Conservation (phyloP, 2,113 vertebrate genomes). For the Lasiurus borealis region DNA sequence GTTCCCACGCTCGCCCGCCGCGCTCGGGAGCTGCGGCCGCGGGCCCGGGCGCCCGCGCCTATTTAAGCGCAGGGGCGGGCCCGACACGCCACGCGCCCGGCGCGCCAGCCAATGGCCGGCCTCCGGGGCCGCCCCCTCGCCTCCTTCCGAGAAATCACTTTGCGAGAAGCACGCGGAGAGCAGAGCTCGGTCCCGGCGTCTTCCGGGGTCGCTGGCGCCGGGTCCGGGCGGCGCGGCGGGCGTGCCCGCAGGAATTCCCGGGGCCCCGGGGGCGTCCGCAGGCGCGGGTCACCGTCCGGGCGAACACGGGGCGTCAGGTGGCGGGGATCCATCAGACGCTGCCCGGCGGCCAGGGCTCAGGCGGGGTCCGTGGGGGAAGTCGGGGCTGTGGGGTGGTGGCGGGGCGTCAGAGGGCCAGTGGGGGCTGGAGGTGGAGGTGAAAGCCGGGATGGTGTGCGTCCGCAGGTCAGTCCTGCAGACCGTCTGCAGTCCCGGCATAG, state of each 20-base stretch:
- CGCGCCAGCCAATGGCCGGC: background rate
- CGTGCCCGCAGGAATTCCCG: constrained; percentile 48
- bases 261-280: background rate
- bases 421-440: background rate
- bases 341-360: background rate
- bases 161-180: background rate
- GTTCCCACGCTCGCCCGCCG: constrained; percentile 39
- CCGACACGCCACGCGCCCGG: background rate
- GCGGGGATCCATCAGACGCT: too few species aligned
- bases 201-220: background rate
- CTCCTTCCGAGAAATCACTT: constrained; percentile 94
- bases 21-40: background rate
- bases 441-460: background rate
- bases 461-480: background rate
- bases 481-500: background rate
- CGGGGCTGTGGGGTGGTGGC: background rate
- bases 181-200: fast-evolving
- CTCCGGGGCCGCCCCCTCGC: constrained; percentile 28
- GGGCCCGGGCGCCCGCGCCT: fast-evolving
- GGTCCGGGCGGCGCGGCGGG: background rate
- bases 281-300: background rate
- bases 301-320: background rate
- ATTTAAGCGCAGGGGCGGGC: constrained; percentile 45
- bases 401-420: background rate
- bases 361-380: background rate